Base-by-base conservation (phyloP, 2,113 vertebrate genomes). In the Anseranas semipalmata region DNA sequence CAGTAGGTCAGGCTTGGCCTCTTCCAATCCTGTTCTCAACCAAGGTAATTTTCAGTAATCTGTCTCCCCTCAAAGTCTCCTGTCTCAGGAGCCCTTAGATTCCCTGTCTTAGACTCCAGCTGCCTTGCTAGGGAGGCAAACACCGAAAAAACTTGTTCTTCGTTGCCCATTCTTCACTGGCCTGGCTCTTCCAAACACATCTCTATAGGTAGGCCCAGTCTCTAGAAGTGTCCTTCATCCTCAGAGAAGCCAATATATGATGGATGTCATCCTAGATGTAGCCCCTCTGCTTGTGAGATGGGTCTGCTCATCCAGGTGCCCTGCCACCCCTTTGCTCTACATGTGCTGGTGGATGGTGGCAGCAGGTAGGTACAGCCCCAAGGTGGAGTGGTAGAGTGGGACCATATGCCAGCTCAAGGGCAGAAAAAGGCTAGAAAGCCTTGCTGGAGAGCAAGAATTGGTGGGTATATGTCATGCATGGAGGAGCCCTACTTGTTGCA, bases 381-480 rank as follows among this genome's bases (percentile, higher is more conserved):
- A 53, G 8, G 13, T 27, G 3, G 15, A 76, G 8, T 7, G 45
- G 33, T 41, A 55, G 9, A 35, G 41, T 46, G 39, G 43, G 30
- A 32, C 35, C 2, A 2, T 15, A 48, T 15, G 32, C 12, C 30
- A 84, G 30, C 11, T 70, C 17, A 62, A 46, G 30, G 39, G 11
- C 10, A 74, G 50, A 33, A 13, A 43, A 67, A 15, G n/a, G 18
- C 46, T 90, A 27, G 46, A 67, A 58, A 70, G 39, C 14, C 41
- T 62, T 85, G 30, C 41, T 53, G 79, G 52, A 24, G 33, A 43
- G 7, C 22, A 55, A 78, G 53, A 83, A 50, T 12, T 19, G 25
- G 25, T 37, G 50, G 12, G 33, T 68, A n/a, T 28, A 35, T 0
- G 0, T 45, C 37, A 27, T 3, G 12, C 7, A 30, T 3, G 4